Conservation (phyloP, 1,140 invertebrate species). For the Orius laevigatus region DNA sequence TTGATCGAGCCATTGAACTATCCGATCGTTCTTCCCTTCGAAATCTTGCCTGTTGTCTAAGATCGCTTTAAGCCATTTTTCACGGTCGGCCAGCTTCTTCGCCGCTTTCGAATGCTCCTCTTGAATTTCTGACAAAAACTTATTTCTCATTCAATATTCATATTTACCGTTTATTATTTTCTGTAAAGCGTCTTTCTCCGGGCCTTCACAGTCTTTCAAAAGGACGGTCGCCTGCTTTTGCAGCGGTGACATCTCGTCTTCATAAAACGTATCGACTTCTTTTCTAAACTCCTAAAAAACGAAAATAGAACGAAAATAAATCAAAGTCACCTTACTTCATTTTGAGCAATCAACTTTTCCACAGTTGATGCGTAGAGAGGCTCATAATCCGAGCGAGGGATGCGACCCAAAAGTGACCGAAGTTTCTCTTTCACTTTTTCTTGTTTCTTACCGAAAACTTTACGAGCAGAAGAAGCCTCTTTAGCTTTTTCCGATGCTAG, state of each 20-base stretch:
- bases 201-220: conserved; percentile 59
- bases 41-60: conserved; percentile 59
- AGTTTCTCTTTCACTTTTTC: conserved; percentile 10
- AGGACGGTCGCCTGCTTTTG: conserved; percentile 57
- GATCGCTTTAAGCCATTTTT: conserved; percentile 41
- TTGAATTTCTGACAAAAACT: conserved; percentile 5
- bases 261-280: conserved; percentile 63
- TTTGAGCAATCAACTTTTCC: conserved; percentile 33
- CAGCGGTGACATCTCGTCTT: conserved; percentile 50
- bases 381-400: conserved; percentile 12
- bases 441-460: conserved; percentile 53
- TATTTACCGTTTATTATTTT: conserved; percentile 35
- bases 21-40: conserved; percentile 61
- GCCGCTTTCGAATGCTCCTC: conserved; percentile 14
- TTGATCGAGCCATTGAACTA: conserved; percentile 71
- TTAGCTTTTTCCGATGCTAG: conserved; percentile 53
- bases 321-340: conserved; percentile 8
- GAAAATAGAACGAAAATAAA: conserved; percentile 6
- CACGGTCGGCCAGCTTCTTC: conserved; percentile 14
- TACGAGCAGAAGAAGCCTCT: conserved; percentile 46
- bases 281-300: conserved; percentile 38
- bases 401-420: conserved; percentile 6
- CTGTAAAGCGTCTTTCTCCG: conserved; percentile 48
- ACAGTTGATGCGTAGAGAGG: conserved; percentile 28
- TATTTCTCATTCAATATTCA: background rate